A percentile compares a stretch with the other conserved stretches of the same genome.
phyloP scores from a whole-genome alignment of 2,888 invertebrate species.

The Agelastica alni region DNA sequence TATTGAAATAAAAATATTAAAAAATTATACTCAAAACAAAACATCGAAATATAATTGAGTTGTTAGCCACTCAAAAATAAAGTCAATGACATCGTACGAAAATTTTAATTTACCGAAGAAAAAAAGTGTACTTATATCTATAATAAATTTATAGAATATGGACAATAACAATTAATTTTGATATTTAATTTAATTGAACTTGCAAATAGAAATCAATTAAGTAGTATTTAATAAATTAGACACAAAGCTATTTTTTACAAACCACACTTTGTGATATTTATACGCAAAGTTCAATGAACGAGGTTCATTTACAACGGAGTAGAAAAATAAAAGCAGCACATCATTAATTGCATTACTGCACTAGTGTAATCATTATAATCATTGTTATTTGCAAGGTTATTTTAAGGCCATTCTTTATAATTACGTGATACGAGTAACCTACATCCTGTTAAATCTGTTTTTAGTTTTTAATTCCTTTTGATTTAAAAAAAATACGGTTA shows the following conservation, averaged over 20 bases:
- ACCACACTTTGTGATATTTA: not conserved
- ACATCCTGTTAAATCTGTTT: not conserved
- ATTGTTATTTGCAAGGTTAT: constrained; percentile 1
- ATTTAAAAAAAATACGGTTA: no score
- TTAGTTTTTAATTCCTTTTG: not conserved
- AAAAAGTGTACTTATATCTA: no score
- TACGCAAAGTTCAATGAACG: not conserved
- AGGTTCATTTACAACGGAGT: not conserved
- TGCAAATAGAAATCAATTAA: no score
- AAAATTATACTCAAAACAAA: no score
- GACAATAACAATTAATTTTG: no score
- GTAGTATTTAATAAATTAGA: not conserved
- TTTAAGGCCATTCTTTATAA: not conserved
- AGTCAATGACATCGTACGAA: no score
- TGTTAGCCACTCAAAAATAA: no score
- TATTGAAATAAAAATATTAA: no score
- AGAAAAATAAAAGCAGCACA: not conserved
- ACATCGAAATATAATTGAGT: no score
- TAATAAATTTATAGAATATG: no score
- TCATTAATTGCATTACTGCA: not conserved
- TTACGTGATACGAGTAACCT: constrained; percentile 2
- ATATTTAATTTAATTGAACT: no score
- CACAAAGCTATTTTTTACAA: not conserved
- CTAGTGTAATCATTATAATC: constrained; percentile 3
- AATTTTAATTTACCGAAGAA: no score